Conservation (phyloP, 2,797 vertebrate genomes). For the Ctenopoma kingsleyae region DNA sequence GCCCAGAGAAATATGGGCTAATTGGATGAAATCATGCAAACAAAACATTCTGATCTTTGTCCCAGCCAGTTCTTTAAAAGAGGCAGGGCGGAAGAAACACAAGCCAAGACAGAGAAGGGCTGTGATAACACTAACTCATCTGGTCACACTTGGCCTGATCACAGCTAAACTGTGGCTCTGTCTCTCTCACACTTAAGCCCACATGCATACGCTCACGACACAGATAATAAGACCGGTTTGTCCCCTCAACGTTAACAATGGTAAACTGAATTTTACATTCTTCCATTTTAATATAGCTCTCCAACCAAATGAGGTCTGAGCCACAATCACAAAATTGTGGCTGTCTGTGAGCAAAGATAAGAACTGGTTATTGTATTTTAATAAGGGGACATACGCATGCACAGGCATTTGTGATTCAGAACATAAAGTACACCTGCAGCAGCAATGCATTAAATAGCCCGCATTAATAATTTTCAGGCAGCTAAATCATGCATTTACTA, state of each 20-base stretch:
- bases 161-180: background rate
- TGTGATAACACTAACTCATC: constrained; percentile 1
- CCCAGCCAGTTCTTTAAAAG: background rate
- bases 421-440: constrained; percentile 3
- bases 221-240: constrained; percentile 6
- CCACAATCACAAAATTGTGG: background rate
- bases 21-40: background rate
- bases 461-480: background rate
- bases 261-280: constrained; percentile 3
- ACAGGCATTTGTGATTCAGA: constrained; percentile 6
- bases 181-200: background rate
- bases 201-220: background rate
- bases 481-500: constrained; percentile 23
- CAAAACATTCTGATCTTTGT: constrained; percentile 4
- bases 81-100: background rate
- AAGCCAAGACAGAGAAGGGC: constrained; percentile 2
- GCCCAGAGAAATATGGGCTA: background rate
- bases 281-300: constrained; percentile 20
- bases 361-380: constrained; percentile 5
- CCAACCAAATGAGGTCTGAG: constrained; percentile 6
- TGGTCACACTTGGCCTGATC: constrained; percentile 17
- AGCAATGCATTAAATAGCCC: background rate
- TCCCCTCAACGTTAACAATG: constrained; percentile 3
- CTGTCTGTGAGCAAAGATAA: constrained; percentile 43
- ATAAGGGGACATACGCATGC: background rate